Conservation (phyloP, 2,888 invertebrate genomes). For the Incurvaria masculella region DNA sequence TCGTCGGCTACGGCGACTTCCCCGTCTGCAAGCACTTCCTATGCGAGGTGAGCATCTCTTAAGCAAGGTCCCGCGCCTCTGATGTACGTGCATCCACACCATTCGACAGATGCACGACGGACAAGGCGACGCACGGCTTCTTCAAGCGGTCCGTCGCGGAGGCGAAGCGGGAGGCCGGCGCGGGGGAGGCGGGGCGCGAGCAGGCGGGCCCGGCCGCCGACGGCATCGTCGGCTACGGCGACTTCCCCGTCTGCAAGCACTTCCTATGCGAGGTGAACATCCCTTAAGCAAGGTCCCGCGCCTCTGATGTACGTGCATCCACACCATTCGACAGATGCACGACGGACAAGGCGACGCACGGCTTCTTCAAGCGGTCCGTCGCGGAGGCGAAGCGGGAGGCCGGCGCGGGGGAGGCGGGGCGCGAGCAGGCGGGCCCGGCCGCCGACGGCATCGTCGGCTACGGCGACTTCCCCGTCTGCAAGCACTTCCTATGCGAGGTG, state of each 20-base stretch:
- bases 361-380: conserved; percentile 43
- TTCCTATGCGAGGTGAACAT: conserved; percentile 51
- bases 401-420: conserved; percentile 9
- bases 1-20: conserved; percentile 44
- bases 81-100: no score
- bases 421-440: conserved; percentile 22
- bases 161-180: conserved; percentile 21
- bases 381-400: conserved; percentile 27
- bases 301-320: no score
- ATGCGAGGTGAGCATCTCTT: conserved; percentile 52
- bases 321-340: conserved; percentile 41
- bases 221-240: conserved; percentile 40
- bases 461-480: conserved; percentile 49
- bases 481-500: conserved; percentile 52
- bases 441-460: conserved; percentile 37
- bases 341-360: conserved; percentile 51
- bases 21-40: conserved; percentile 51
- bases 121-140: conserved; percentile 51
- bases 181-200: conserved; percentile 11
- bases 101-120: conserved; percentile 44
- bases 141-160: conserved; percentile 40
- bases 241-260: conserved; percentile 50
- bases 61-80: no score
- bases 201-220: conserved; percentile 26
- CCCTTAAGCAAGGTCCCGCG: no score